Evolutionary conservation across 1,140 invertebrate species (phyloP), one percentile per base, ranked within the genome.

Genomic region (Zaprionus taronus): DNA sequence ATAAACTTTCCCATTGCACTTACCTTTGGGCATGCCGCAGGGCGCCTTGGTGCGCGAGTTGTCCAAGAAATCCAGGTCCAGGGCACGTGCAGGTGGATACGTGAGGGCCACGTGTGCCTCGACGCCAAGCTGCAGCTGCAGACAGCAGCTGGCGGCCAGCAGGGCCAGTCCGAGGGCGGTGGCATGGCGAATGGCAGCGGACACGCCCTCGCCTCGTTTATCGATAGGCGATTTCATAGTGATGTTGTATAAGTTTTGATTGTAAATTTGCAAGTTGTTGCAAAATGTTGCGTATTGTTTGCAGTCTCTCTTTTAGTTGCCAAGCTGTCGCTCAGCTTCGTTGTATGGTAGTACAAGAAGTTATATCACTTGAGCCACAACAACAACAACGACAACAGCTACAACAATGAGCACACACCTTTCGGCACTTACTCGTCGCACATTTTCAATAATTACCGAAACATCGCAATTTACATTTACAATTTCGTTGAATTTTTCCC

Each of bases 21-120:
- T 93, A 98, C 98, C 98, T 96, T 96, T 97, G 6, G 98, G 98
- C 97, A 99, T 98, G 75, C 98, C 98, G 93, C 98, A 99, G 34
- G 98, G 98, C 66, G 96, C 95, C 81, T 96, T 96, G 17, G 98
- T 99, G 81, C 98, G 95, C 61, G 96, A 95, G 92, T 96, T 98
- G 93, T 99, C 98, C 93, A 99, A 94, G 94, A 99, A 99, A 94
- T 99, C 98, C 90, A 99, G 94, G 91, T 98, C 97, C 91, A 96
- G 98, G 79, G 96, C 95, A 77, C 97, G 95, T 1, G 97, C 97
- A 5, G 95, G 96, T 49, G 97, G 97, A 93, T 96, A 98, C 4
- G 96, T 97, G n/a, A 98, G 93, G 3, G 96, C 96, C 5, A 98
- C 97, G 92, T 98, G 97, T 62, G 94, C 94, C 62, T 91, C 84